Evolutionary conservation across 2,888 invertebrate species (phyloP).

Genomic region (Drosophila peninsularis): DNA sequence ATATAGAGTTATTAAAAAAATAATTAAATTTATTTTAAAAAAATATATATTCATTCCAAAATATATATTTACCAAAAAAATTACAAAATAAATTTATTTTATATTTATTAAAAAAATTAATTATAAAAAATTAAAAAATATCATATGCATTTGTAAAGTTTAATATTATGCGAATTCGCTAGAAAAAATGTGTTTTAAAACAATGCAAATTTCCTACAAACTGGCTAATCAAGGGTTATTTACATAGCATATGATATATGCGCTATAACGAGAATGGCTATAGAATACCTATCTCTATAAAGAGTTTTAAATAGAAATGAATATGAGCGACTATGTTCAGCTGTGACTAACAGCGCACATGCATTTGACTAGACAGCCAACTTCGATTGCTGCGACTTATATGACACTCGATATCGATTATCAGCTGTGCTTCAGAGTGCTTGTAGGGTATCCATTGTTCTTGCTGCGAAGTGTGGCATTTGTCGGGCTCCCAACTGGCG

Average conservation of each 20-base stretch:
- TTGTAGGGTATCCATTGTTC: slow-evolving; percentile 8
- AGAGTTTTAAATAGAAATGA: neutral
- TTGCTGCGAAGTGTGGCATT: neutral
- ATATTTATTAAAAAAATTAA: too few species aligned
- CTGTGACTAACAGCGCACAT: neutral
- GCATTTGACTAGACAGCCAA: neutral
- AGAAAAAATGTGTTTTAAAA: neutral
- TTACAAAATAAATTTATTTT: neutral
- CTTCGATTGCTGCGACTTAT: neutral
- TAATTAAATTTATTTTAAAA: neutral
- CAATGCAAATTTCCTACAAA: neutral
- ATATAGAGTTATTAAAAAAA: neutral
- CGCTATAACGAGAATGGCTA: neutral
- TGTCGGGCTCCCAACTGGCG: neutral
- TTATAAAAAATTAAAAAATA: too few species aligned
- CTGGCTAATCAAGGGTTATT: neutral
- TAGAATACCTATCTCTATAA: neutral
- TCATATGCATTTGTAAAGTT: too few species aligned
- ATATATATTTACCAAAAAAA: neutral
- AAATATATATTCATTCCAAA: too few species aligned
- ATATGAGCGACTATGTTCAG: neutral
- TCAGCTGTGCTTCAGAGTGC: neutral
- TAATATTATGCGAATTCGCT: neutral
- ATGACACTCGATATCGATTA: neutral
- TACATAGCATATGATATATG: too few species aligned